Evolutionary conservation across 2,113 vertebrate species (phyloP), one percentile per base, ranked within the genome.

Genomic region (Tetrao urogallus): DNA sequence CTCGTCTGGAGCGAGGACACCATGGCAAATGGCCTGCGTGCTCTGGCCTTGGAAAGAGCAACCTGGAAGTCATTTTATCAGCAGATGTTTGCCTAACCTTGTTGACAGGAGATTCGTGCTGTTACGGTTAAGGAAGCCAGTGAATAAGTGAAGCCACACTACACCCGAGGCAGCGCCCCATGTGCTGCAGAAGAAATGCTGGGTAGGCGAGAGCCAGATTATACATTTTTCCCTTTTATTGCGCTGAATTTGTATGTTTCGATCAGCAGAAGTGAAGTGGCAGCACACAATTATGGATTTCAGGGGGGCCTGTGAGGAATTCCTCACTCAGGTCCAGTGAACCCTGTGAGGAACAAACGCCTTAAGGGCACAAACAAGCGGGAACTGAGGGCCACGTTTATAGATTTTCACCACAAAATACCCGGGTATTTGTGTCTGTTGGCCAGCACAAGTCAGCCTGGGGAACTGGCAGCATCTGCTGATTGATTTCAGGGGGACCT

Each of bases 11-110:
- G 43, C 30, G 48, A 77, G 61, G 32, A 9, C 63, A 63, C 42
- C 52, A 66, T 15, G 25, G 83, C 89, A 93, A 79, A 78, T 2
- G 90, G 86, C 89, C 74, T 24, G 45, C 4, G 60, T 11, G 63
- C 65, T 38, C 52, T 1, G 90, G 85, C 97, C 97, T 97, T 97
- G 98, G 96, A 40, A 79, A 32, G 61, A 95, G 88, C 97, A 96
- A 97, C 96, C 97, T 97, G 98, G 97, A 98, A 98, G 95, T 96
- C 3, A 24, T 83, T 86, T 97, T 97, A 97, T 97, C 22, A 77
- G 92, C 4, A 0, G 36, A 40, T 97, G 92, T 97, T 97, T 96
- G 96, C 83, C 73, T 89, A 92, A 96, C 97, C 98, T 97, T 93
- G 97, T 86, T 64, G 89, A 66, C 47, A 3, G 90, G 43, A 79